Conservation (phyloP, 1,140 invertebrate genomes). For the Pantala flavescens region DNA sequence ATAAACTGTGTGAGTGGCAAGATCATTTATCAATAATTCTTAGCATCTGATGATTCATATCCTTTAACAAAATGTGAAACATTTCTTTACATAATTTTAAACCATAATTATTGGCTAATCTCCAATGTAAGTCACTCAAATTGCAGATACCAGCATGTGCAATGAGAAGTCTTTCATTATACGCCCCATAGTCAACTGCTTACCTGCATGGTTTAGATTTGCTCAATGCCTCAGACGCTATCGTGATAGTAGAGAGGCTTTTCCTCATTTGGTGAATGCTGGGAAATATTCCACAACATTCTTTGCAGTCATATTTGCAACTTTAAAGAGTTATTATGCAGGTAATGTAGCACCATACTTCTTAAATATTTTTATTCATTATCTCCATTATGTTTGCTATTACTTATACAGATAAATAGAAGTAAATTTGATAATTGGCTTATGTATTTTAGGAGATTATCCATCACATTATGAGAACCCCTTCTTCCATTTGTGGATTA, state of each 20-base stretch:
- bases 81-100: too few relatives aligned
- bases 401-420: too few relatives aligned
- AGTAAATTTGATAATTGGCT: not conserved
- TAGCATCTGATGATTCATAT: too few relatives aligned
- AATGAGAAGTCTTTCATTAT: constrained; percentile 25
- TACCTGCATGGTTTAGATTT: constrained; percentile 96
- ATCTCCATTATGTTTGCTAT: constrained; percentile 12
- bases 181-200: constrained; percentile 71
- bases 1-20: too few relatives aligned
- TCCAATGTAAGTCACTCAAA: too few relatives aligned
- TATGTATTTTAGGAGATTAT: constrained; percentile 30
- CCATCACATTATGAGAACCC: constrained; percentile 42
- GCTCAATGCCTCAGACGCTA: constrained; percentile 95
- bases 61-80: too few relatives aligned
- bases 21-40: too few relatives aligned
- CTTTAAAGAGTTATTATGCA: constrained; percentile 55
- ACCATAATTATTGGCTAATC: too few relatives aligned
- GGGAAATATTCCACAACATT: constrained; percentile 98
- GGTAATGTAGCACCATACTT: constrained; percentile 39
- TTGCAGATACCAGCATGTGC: constrained; percentile 15
- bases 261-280: constrained; percentile 94
- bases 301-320: constrained; percentile 80
- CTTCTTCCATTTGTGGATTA: constrained; percentile 60
- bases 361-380: not conserved
- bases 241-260: constrained; percentile 74